A percentile compares a stretch with the other conserved stretches of the same genome.
Conservation (phyloP, 2,113 vertebrate genomes). For the Podarcis raffonei region DNA sequence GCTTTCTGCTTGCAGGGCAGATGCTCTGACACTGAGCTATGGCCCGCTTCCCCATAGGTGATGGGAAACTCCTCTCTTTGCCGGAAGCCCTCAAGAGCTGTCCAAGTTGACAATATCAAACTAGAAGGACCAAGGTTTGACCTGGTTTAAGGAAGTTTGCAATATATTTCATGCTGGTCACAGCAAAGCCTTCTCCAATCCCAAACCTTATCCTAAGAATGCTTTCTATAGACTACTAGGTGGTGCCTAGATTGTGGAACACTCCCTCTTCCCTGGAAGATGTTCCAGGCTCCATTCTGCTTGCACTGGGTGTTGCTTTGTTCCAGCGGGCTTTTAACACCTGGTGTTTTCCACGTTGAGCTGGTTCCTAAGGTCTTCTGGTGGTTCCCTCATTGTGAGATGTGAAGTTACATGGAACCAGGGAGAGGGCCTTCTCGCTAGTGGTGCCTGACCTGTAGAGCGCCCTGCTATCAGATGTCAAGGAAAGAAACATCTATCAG, state of each 20-base stretch:
- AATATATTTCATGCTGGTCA: not conserved
- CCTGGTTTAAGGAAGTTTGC: not conserved
- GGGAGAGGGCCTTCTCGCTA: no score
- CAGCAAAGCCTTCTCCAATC: not conserved
- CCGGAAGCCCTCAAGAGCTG: not conserved
- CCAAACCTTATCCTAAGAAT: not conserved
- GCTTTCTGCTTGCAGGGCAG: no score
- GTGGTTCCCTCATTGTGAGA: no score
- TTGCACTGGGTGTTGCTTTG: not conserved
- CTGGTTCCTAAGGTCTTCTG: no score
- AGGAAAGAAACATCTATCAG: no score
- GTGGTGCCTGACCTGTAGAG: no score
- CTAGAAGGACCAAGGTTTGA: not conserved
- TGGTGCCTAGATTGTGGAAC: not conserved
- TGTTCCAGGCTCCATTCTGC: not conserved
- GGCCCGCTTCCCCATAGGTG: not conserved
- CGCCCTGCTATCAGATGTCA: no score
- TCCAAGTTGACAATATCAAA: not conserved
- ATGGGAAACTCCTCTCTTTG: not conserved
- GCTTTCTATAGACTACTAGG: not conserved
- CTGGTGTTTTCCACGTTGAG: no score
- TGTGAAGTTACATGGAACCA: no score
- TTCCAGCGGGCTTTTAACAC: no score
- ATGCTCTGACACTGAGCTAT: no score
- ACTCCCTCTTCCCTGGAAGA: not conserved